Base-by-base conservation (phyloP, 2,888 invertebrate species). In the Melieria picta region DNA sequence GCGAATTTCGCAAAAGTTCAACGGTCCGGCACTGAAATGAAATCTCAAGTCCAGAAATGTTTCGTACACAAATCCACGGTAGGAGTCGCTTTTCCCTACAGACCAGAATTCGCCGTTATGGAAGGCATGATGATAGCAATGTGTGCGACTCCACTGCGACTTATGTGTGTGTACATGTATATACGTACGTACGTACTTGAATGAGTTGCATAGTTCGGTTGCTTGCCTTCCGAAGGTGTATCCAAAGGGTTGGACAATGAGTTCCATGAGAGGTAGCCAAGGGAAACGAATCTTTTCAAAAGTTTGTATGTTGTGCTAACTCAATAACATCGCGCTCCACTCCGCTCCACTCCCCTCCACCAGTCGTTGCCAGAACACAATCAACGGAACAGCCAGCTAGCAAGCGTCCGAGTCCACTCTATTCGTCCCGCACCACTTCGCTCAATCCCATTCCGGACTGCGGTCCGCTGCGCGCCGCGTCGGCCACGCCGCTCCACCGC, bases 251-350 rank as follows among this genome's bases (percentile, higher is more conserved):
- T 67, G 67, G 46, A 55, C 55, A 56, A 56, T 47, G 30, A 47
- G 30, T 62, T 69, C 55, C 46, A 30, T 46, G 10, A 69, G 63
- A 45, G 43, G 47, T 64, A 69, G 48, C 64, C 57, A 69, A 57
- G 62, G 69, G 63, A 57, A 69, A 64, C 63, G 57, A 69, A 64
- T 57, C 46, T 69, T 69, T 69, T 69, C 62, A 50, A 57, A 48
- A 64, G 57, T 65, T 60, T 50, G 48, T 65, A 52, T 60, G 45
- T 57, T 50, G 60, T 65, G 46, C 65, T 60, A 70, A 70, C 52
- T 70, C 60, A 70, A 65, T 70, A 70, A 70, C 42, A 65, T 10
- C 64, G 50, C 57, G 46, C 63, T 45, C 64, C 57, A 45, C 7
- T 48, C 4, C 13, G 16, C 47, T 55, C 60, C 46, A 48, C 30